phyloP scores from a whole-genome alignment of 2,888 invertebrate species.

The Leptinotarsa tumamoca region DNA sequence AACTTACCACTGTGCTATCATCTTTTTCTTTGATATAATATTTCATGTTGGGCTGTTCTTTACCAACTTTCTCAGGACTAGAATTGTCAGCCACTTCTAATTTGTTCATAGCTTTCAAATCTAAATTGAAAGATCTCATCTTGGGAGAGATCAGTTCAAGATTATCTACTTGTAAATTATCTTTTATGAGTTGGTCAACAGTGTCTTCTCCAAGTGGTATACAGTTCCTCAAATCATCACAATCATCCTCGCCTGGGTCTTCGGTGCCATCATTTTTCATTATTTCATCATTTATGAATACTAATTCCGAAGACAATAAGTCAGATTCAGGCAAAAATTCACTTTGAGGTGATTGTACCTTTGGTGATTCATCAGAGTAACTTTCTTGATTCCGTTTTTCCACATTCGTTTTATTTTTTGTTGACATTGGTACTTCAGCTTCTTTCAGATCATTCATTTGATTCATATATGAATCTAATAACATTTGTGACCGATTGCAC shows the following conservation, averaged over 20 bases:
- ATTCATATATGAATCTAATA: conserved; percentile 41
- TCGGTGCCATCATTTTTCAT: conserved; percentile 26
- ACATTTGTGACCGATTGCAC: conserved; percentile 40
- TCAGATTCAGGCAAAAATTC: conserved; percentile 28
- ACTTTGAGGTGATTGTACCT: background rate
- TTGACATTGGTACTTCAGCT: background rate
- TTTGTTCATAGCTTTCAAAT: conserved; percentile 21
- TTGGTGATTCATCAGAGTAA: background rate
- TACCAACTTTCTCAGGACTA: conserved; percentile 15
- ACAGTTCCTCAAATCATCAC: conserved; percentile 43
- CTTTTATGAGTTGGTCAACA: conserved; percentile 44
- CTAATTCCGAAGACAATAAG: conserved; percentile 30
- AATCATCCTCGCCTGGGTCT: conserved; percentile 33
- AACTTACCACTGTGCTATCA: conserved; percentile 33
- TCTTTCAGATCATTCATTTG: conserved; percentile 32
- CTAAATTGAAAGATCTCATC: conserved; percentile 37
- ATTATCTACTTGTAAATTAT: conserved; percentile 44
- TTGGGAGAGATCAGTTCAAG: conserved; percentile 43
- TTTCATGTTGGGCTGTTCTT: conserved; percentile 41
- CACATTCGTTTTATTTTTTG: background rate
- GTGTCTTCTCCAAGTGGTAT: conserved; percentile 45
- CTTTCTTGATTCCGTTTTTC: background rate
- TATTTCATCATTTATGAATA: conserved; percentile 33
- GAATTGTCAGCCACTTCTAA: background rate
- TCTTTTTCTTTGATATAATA: conserved; percentile 40